Evolutionary conservation across 1,140 invertebrate species (phyloP).

Genomic region (Caenorhabditis remanei): DNA sequence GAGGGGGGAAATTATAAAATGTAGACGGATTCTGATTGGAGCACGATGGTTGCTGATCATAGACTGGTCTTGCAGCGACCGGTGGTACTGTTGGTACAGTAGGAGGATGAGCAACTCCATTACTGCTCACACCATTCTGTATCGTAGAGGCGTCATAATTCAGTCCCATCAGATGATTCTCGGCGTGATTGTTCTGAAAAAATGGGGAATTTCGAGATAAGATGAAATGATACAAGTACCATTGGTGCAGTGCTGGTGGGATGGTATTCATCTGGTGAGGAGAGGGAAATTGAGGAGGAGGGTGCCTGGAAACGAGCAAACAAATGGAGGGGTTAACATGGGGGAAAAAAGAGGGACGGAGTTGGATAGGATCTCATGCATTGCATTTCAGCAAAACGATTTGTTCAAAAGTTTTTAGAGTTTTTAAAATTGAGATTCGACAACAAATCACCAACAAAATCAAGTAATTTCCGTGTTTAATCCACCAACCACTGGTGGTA

Average conservation of each 20-base stretch:
- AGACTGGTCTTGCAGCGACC: too few relatives aligned
- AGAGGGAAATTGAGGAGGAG: neutral
- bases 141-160: conserved; percentile 11
- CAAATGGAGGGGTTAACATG: neutral
- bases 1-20: conserved; percentile 21
- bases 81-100: neutral
- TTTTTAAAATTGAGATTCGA: too few relatives aligned
- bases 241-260: neutral
- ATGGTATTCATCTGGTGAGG: conserved; percentile 1
- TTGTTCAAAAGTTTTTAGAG: too few relatives aligned
- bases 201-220: neutral
- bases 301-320: conserved; percentile 1
- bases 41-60: neutral
- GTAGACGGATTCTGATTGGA: neutral
- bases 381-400: too few relatives aligned
- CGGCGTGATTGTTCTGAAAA: conserved; percentile 47
- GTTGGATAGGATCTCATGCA: neutral
- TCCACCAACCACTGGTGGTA: too few relatives aligned
- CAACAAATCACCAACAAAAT: too few relatives aligned
- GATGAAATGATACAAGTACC: neutral
- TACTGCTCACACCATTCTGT: neutral
- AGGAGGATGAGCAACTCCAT: neutral
- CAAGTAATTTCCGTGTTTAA: too few relatives aligned
- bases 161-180: conserved; percentile 32
- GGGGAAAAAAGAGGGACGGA: neutral